Conservation (phyloP, 2,888 invertebrate species). For the Anoncus sp. region DNA sequence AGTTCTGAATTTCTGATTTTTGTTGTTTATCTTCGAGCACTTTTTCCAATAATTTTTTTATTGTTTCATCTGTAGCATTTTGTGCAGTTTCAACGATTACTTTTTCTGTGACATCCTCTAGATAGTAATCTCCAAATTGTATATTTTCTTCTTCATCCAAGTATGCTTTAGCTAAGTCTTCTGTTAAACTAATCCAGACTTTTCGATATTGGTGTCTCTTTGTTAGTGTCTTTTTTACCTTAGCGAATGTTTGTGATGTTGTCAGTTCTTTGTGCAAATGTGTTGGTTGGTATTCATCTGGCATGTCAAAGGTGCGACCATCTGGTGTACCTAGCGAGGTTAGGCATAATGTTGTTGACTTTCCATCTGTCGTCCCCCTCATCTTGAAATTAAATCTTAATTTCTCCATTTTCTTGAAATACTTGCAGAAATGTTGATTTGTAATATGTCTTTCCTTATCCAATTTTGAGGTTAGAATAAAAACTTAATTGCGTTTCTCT, state of each 20-base stretch:
- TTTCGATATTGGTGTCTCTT: conserved; percentile 64
- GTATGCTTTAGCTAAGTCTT: conserved; percentile 54
- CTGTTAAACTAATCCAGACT: conserved; percentile 64
- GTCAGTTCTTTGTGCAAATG: conserved; percentile 46
- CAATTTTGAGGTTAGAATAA: conserved; percentile 28
- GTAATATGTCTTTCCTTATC: conserved; percentile 10
- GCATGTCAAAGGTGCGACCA: conserved; percentile 49
- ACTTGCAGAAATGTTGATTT: conserved; percentile 21
- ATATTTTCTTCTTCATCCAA: conserved; percentile 66
- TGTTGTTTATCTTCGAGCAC: conserved; percentile 12
- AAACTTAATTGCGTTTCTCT: conserved; percentile 36
- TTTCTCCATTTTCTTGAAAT: conserved; percentile 19
- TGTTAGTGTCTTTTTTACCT: conserved; percentile 63
- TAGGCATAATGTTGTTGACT: conserved; percentile 27
- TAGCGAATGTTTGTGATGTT: conserved; percentile 55
- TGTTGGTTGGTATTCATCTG: conserved; percentile 58
- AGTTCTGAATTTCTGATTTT: conserved; percentile 24
- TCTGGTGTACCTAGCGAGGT: conserved; percentile 57
- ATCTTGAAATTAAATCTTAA: conserved; percentile 17
- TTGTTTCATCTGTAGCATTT: conserved; percentile 20
- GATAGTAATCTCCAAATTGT: conserved; percentile 54
- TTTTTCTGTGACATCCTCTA: neutral
- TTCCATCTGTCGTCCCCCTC: conserved; percentile 10
- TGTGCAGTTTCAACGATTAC: neutral
- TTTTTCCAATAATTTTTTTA: conserved; percentile 16